Evolutionary conservation across 2,888 invertebrate genomes (phyloP).

Genomic region (Oxytorus armatus): DNA sequence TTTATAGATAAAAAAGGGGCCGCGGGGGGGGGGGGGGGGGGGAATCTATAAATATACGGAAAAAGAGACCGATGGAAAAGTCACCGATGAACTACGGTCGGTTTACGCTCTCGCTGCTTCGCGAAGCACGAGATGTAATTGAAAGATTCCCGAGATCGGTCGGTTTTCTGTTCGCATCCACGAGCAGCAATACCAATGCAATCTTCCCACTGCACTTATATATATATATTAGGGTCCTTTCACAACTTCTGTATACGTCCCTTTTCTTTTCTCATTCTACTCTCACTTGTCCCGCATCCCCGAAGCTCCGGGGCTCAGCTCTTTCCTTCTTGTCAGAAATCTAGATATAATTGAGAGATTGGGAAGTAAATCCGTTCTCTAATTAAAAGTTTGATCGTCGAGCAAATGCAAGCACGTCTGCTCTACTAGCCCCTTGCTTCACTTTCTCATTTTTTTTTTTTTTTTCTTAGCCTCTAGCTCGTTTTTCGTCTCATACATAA

Average conservation of each 20-base stretch:
- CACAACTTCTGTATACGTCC: conserved; percentile 40
- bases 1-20: conserved; percentile 21
- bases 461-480: background rate
- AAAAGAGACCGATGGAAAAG: conserved; percentile 30
- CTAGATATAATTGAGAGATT: conserved; percentile 67
- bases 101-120: conserved; percentile 54
- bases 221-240: conserved; percentile 6
- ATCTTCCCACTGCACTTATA: conserved; percentile 19
- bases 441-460: conserved; percentile 15
- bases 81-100: conserved; percentile 56
- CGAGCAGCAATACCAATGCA: conserved; percentile 44
- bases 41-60: background rate
- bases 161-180: conserved; percentile 57
- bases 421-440: conserved; percentile 28
- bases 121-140: conserved; percentile 63
- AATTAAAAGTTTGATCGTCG: conserved; percentile 67
- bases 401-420: conserved; percentile 32
- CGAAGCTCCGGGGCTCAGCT: conserved; percentile 22
- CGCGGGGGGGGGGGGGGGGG: background rate
- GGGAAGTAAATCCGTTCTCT: conserved; percentile 64
- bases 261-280: conserved; percentile 22
- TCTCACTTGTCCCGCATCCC: conserved; percentile 28
- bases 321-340: conserved; percentile 48
- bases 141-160: conserved; percentile 63
- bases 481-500: background rate